Base-by-base conservation (phyloP, 1,140 invertebrate genomes). In the Ceratitis capitata region DNA sequence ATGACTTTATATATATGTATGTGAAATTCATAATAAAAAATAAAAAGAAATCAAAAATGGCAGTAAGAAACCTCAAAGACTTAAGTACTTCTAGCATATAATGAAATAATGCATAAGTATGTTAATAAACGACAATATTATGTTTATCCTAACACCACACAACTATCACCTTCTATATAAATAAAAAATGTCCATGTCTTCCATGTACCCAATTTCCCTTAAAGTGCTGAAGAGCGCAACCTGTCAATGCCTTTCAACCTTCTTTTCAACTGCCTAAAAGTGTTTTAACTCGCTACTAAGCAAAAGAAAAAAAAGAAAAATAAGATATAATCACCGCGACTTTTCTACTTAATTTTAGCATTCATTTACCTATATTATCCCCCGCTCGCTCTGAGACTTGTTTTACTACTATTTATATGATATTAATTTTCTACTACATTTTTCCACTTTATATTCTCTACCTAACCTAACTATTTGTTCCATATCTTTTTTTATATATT, bases 31-130 rank as follows among this genome's bases (percentile, higher is more conserved):
- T n/a, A n/a, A n/a, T n/a, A n/a, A n/a, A n/a, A 32, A 5, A 64
- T 45, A 78, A 32, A 78, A 14, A 23, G 23, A 78, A 42, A 42
- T 19, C n/a, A n/a, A 23, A 45, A 78, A 45, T 47, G 35, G 35
- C 42, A 78, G n/a, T 45, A 78, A n/a, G 32, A 78, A 78, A 78
- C 69, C 69, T 78, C 69, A 78, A 78, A 78, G 69, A 78, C 69
- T 78, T 78, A 78, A 23, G n/a, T 45, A 78, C 35, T 42, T 78
- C 35, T 78, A 78, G 69, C 69, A 23, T 78, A 14, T 78, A 78
- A 78, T 39, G 12, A 45, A 45, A n/a, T 69, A 69, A 69, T 69
- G 39, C 61, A 69, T 69, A 69, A 69, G 61, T 69, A 69, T 19
- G 32, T 39, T 14, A 19, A 69, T 39, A 69, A 69, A 19, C 61